Evolutionary conservation across 1,140 invertebrate genomes (phyloP).

Genomic region (Drosophila santomea): DNA sequence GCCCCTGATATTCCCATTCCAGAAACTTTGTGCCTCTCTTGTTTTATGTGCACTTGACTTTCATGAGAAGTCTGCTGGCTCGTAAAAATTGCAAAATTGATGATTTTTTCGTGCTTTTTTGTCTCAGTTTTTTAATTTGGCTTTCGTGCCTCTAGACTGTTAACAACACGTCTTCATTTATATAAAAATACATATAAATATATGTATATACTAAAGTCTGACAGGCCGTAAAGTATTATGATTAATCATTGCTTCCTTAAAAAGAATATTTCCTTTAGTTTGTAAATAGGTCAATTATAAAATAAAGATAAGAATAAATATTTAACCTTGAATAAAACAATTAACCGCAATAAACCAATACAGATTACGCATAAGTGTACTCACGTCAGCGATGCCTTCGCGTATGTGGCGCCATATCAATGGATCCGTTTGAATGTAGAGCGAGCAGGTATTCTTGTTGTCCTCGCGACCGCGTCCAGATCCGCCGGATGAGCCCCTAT

Average conservation of each 20-base stretch:
- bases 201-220: too few relatives aligned
- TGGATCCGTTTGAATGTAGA: constrained; percentile 99
- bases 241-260: too few relatives aligned
- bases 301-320: too few relatives aligned
- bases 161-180: background rate
- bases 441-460: constrained; percentile 94
- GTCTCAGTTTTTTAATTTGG: constrained; percentile 44
- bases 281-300: too few relatives aligned
- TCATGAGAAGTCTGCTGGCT: constrained; percentile 48
- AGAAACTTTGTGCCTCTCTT: constrained; percentile 34
- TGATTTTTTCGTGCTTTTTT: constrained; percentile 23
- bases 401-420: constrained; percentile 97
- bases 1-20: background rate
- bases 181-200: too few relatives aligned
- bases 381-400: constrained; percentile 89
- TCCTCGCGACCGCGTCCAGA: constrained; percentile 87
- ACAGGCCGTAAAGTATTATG: too few relatives aligned
- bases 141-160: constrained; percentile 18
- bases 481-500: constrained; percentile 84
- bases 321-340: background rate
- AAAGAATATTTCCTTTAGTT: too few relatives aligned
- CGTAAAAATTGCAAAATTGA: constrained; percentile 77
- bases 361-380: constrained; percentile 51
- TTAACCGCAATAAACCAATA: background rate
- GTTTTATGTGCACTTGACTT: constrained; percentile 69